These are phyloP conservation scores for Coilia nasus DNA, from an alignment of 2,797 vertebrate genomes.

Conservation along the genomic window DNA sequence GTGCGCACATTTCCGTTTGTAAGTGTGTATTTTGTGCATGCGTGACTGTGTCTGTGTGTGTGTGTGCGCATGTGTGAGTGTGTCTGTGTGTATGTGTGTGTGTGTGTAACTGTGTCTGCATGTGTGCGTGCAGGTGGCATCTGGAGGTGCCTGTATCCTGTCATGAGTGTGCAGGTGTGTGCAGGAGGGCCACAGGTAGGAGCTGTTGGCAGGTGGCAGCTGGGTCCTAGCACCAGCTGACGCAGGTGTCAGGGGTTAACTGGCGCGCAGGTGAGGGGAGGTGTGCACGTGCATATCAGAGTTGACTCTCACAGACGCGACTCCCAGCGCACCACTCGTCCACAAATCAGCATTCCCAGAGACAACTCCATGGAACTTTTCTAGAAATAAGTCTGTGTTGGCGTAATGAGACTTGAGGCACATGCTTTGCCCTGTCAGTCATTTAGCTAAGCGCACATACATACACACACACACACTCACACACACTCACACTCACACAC, in stretches of 20 bases:
- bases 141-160: slow-evolving; percentile 46
- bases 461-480: no score
- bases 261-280: slow-evolving; percentile 53
- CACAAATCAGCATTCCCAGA: neutral
- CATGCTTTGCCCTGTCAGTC: neutral
- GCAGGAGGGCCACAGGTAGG: slow-evolving; percentile 49
- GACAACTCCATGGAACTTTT: neutral
- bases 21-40: neutral
- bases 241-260: slow-evolving; percentile 81
- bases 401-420: neutral
- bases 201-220: slow-evolving; percentile 46
- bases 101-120: neutral
- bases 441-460: neutral
- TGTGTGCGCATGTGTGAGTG: neutral
- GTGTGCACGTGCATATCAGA: neutral
- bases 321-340: neutral
- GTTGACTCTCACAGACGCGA: neutral
- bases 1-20: neutral
- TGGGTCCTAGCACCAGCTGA: slow-evolving; percentile 68
- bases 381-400: neutral
- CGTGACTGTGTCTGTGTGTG: no score
- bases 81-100: neutral
- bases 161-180: slow-evolving; percentile 56
- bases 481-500: no score
- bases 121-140: slow-evolving; percentile 43